These are phyloP conservation scores for Misgurnus mizolepis DNA, from an alignment of 2,113 vertebrate species.

Conservation along the genomic window DNA sequence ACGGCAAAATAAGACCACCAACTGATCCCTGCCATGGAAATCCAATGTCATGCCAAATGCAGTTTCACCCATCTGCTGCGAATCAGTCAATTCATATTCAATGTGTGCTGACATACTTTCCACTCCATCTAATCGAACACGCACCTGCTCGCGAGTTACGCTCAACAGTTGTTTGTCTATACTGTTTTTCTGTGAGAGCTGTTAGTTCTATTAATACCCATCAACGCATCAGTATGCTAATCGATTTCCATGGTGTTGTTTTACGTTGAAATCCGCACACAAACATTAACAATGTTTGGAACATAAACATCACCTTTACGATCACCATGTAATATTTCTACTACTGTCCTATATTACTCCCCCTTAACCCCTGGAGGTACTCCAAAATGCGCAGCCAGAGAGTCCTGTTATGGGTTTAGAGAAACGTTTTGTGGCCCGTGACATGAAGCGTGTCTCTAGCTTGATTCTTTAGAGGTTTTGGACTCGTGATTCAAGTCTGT, in stretches of 20 bases:
- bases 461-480: slow-evolving; percentile 48
- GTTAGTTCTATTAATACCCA: slow-evolving; percentile 40
- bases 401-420: slow-evolving; percentile 16
- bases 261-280: slow-evolving; percentile 34
- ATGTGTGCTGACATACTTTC: slow-evolving; percentile 23
- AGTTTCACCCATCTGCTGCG: slow-evolving; percentile 8
- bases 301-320: background rate
- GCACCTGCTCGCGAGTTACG: slow-evolving; percentile 13
- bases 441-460: slow-evolving; percentile 30
- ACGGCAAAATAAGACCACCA: slow-evolving; percentile 11
- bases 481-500: slow-evolving; percentile 51
- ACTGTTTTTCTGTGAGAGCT: background rate
- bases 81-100: slow-evolving; percentile 43
- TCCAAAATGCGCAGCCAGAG: slow-evolving; percentile 16
- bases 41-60: slow-evolving; percentile 12
- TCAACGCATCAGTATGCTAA: slow-evolving; percentile 29
- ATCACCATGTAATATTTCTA: background rate
- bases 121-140: slow-evolving; percentile 10
- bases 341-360: slow-evolving; percentile 2
- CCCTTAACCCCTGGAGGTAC: background rate
- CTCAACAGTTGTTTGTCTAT: slow-evolving; percentile 22
- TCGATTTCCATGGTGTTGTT: slow-evolving; percentile 27
- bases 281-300: slow-evolving; percentile 21
- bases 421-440: background rate
- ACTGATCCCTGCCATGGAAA: slow-evolving; percentile 6